Percentiles rank a stretch among this genome's conserved stretches.
phyloP scores from a whole-genome alignment of 2,888 invertebrate genomes.

The Agriopis marginaria region DNA sequence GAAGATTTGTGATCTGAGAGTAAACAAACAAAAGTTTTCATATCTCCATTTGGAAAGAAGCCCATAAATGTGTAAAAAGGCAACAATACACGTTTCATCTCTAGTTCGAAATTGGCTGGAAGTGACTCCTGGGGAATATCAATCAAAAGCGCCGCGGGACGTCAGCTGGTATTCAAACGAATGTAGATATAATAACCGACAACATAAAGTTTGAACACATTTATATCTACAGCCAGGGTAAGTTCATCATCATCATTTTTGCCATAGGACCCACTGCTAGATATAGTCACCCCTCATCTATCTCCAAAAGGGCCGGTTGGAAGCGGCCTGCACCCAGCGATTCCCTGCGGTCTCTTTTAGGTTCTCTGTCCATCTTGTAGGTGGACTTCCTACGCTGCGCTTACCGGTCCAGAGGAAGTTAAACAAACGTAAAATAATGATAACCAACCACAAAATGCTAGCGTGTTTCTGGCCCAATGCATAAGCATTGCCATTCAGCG shows the following conservation, averaged over 20 bases:
- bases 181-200: slow-evolving; percentile 5
- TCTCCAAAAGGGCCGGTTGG: too few species aligned
- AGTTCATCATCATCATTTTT: neutral
- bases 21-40: neutral
- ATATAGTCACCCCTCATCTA: too few species aligned
- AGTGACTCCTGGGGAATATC: slow-evolving; percentile 42
- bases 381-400: too few species aligned
- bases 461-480: too few species aligned
- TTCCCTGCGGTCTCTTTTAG: too few species aligned
- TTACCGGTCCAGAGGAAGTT: neutral
- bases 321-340: too few species aligned
- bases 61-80: slow-evolving; percentile 2
- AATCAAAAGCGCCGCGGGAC: slow-evolving; percentile 28
- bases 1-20: neutral
- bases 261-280: too few species aligned
- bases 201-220: neutral
- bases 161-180: neutral
- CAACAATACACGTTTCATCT: slow-evolving; percentile 31
- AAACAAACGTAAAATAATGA: too few species aligned
- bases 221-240: neutral
- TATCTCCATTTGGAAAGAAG: slow-evolving; percentile 1
- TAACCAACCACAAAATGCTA: too few species aligned
- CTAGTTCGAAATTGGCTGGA: slow-evolving; percentile 20
- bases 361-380: too few species aligned
- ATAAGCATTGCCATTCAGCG: too few species aligned